These are phyloP conservation scores for Dryadula phaetusa DNA, from an alignment of 2,888 invertebrate genomes.

Conservation along the genomic window DNA sequence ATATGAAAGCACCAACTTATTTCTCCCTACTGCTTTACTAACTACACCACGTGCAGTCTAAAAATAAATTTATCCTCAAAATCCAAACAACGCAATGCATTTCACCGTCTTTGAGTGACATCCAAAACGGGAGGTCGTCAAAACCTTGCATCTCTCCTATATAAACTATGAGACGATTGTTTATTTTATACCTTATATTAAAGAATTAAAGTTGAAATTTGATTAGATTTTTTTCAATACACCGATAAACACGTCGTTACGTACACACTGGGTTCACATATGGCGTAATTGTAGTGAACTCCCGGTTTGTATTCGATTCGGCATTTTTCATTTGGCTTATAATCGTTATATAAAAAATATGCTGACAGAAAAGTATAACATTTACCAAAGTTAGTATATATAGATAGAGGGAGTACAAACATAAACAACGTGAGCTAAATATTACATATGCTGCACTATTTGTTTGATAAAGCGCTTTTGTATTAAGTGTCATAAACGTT, in stretches of 20 bases:
- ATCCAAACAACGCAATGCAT: constrained; percentile 3
- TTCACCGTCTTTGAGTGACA: constrained; percentile 33
- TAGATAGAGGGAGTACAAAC: too few relatives aligned
- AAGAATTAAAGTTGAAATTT: not conserved
- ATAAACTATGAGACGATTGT: constrained; percentile 1
- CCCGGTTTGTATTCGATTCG: not conserved
- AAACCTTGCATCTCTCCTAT: constrained; percentile 3
- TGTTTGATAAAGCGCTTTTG: too few relatives aligned
- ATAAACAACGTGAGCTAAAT: too few relatives aligned
- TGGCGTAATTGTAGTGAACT: constrained; percentile 34
- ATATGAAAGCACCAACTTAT: too few relatives aligned
- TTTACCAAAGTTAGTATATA: too few relatives aligned
- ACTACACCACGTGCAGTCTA: not conserved
- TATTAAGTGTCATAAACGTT: too few relatives aligned
- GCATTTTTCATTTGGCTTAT: not conserved
- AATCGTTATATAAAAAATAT: not conserved
- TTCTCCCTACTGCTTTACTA: not conserved
- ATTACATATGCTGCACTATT: too few relatives aligned
- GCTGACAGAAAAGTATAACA: too few relatives aligned
- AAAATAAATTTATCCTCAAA: constrained; percentile 4
- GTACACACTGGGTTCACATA: constrained; percentile 32
- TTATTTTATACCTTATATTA: constrained; percentile 1
- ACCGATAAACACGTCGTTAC: constrained; percentile 30
- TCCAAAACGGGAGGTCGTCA: constrained; percentile 29
- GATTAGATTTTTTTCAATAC: not conserved